phyloP scores from a whole-genome alignment of 2,888 invertebrate species.

The Sarcophaga rosellei region DNA sequence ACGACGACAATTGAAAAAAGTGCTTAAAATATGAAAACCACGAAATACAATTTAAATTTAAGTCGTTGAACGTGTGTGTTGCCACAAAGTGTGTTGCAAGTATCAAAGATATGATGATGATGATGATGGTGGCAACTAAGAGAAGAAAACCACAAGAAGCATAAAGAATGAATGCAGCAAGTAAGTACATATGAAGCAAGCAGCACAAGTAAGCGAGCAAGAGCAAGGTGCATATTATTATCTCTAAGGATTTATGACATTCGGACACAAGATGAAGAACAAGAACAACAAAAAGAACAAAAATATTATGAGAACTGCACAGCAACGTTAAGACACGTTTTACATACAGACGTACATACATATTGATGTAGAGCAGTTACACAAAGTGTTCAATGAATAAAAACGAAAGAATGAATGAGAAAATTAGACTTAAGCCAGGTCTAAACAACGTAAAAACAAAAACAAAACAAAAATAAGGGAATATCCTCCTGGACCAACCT shows the following conservation, averaged over 20 bases:
- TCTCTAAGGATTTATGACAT: constrained; percentile 79
- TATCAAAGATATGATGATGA: background rate
- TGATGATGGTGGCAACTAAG: no score
- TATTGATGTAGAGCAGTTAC: constrained; percentile 11
- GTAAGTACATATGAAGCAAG: constrained; percentile 2
- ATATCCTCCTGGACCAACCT: constrained; percentile 61
- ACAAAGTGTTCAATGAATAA: background rate
- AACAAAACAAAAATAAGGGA: constrained; percentile 36
- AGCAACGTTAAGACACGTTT: background rate
- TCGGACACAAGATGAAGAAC: constrained; percentile 66
- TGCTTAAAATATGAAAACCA: constrained; percentile 56
- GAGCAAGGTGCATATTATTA: constrained; percentile 80
- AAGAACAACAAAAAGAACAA: constrained; percentile 23
- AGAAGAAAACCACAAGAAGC: constrained; percentile 15
- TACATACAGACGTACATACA: background rate
- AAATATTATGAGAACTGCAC: background rate
- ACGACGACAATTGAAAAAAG: constrained; percentile 8
- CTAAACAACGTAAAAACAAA: constrained; percentile 5
- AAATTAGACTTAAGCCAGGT: constrained; percentile 55
- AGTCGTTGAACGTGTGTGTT: constrained; percentile 69
- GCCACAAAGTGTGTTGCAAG: constrained; percentile 29
- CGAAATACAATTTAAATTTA: constrained; percentile 70
- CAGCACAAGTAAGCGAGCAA: constrained; percentile 37
- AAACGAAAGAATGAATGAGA: constrained; percentile 60
- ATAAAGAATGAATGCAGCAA: constrained; percentile 1